These are phyloP conservation scores for Lutjanus argentimaculatus DNA, from an alignment of 2,797 vertebrate genomes.

Conservation along the genomic window DNA sequence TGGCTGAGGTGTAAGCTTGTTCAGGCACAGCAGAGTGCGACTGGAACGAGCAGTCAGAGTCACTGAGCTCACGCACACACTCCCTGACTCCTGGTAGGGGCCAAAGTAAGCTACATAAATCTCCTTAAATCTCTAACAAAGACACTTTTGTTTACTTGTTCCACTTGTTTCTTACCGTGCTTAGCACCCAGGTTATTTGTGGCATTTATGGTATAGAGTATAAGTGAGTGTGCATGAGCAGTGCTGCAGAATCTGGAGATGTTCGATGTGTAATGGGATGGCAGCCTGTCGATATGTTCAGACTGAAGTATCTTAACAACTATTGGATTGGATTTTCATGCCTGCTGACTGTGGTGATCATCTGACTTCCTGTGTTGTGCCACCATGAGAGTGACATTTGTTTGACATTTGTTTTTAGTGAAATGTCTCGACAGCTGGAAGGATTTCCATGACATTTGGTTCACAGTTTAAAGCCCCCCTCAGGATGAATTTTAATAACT, in stretches of 20 bases:
- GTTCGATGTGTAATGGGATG: conserved; percentile 11
- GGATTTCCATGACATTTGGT: not conserved
- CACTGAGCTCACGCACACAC: conserved; percentile 47
- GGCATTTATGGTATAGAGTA: conserved; percentile 42
- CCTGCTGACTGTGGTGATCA: not conserved
- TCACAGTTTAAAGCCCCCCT: not conserved
- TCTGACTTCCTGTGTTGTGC: not conserved
- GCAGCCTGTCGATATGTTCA: not conserved
- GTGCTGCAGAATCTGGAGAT: conserved; percentile 15
- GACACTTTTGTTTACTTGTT: conserved; percentile 79
- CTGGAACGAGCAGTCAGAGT: conserved; percentile 54
- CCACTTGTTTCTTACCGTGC: conserved; percentile 76
- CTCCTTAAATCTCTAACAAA: conserved; percentile 82
- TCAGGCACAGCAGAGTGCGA: conserved; percentile 56
- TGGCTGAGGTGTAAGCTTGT: conserved; percentile 65
- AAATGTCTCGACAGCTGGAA: not conserved
- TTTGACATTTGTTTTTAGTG: not conserved
- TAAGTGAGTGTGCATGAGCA: conserved; percentile 19
- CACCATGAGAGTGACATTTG: not conserved
- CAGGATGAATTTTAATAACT: not conserved
- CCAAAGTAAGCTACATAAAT: conserved; percentile 81
- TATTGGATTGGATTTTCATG: not conserved
- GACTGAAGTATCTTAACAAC: not conserved
- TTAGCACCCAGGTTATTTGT: conserved; percentile 67
- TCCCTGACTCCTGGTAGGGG: conserved; percentile 62